phyloP scores from a whole-genome alignment of 2,113 vertebrate genomes.

The Lasiurus cinereus region DNA sequence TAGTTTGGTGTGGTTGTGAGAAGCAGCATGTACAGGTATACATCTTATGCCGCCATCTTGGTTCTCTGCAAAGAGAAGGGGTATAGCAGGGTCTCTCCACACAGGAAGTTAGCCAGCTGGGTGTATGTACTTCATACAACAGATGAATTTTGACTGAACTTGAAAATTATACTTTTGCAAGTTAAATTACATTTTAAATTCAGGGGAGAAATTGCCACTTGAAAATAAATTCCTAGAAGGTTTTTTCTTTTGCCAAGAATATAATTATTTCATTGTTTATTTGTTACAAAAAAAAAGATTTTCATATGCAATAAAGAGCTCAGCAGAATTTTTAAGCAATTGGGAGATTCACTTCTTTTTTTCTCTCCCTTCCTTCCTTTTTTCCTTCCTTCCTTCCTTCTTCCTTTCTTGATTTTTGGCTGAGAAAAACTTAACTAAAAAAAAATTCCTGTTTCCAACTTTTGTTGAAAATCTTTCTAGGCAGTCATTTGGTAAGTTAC shows the following conservation, averaged over 20 bases:
- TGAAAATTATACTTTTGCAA: slow-evolving; percentile 70
- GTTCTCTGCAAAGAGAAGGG: not conserved
- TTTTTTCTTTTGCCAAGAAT: slow-evolving; percentile 50
- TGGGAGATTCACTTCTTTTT: not conserved
- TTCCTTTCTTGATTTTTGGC: not conserved
- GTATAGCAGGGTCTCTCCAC: not conserved
- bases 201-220: slow-evolving; percentile 41
- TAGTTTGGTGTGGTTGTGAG: no score
- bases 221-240: slow-evolving; percentile 53
- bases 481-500: not conserved
- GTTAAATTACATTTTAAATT: slow-evolving; percentile 72
- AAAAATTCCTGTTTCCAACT: not conserved
- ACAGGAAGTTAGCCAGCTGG: slow-evolving; percentile 46
- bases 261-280: slow-evolving; percentile 60
- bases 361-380: no score
- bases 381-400: no score
- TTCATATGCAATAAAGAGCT: not conserved
- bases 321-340: slow-evolving; percentile 37
- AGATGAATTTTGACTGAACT: slow-evolving; percentile 40
- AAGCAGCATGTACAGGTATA: no score
- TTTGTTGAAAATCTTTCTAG: slow-evolving; percentile 5
- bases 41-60: no score
- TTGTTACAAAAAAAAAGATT: not conserved
- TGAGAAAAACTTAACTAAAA: slow-evolving; percentile 49
- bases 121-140: not conserved